A percentile compares a stretch with the other conserved stretches of the same genome.
phyloP scores from a whole-genome alignment of 2,888 invertebrate genomes.

The Timandra comae region DNA sequence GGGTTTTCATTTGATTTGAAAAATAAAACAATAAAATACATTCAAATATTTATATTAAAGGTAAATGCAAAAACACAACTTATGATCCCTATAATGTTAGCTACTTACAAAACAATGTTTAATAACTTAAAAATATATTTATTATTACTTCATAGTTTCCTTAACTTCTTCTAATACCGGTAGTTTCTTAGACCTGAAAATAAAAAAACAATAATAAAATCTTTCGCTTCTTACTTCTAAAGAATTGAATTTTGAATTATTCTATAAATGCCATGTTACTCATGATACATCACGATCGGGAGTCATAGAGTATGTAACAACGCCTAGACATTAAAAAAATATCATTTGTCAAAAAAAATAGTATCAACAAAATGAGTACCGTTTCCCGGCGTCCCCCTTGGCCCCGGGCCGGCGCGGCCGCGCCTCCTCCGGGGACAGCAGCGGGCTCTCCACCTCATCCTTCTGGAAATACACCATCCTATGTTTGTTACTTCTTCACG shows the following conservation, averaged over 20 bases:
- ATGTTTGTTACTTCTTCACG: too few species aligned
- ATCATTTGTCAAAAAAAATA: not conserved
- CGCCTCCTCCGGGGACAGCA: constrained; percentile 28
- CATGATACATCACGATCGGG: too few species aligned
- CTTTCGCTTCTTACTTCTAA: not conserved
- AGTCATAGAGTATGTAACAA: too few species aligned
- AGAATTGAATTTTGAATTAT: not conserved
- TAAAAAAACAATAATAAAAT: not conserved
- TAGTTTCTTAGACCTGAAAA: constrained; percentile 47
- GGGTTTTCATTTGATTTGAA: not conserved
- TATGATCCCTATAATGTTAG: constrained; percentile 9
- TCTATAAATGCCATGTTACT: too few species aligned
- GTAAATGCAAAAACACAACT: constrained; percentile 15
- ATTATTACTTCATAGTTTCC: constrained; percentile 34
- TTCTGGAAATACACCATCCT: too few species aligned
- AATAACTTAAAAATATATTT: constrained; percentile 27
- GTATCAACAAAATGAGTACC: constrained; percentile 28
- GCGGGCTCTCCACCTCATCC: constrained; percentile 34
- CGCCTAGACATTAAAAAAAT: not conserved
- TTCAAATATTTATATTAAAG: constrained; percentile 7
- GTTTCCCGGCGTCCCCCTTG: constrained; percentile 30
- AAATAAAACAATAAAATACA: constrained; percentile 4
- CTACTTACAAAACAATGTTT: too few species aligned
- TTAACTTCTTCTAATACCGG: constrained; percentile 40
- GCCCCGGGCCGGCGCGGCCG: constrained; percentile 35